These are phyloP conservation scores for Siderastrea radians DNA, from an alignment of 92 coral and sea anemone genomes.

Conservation along the genomic window DNA sequence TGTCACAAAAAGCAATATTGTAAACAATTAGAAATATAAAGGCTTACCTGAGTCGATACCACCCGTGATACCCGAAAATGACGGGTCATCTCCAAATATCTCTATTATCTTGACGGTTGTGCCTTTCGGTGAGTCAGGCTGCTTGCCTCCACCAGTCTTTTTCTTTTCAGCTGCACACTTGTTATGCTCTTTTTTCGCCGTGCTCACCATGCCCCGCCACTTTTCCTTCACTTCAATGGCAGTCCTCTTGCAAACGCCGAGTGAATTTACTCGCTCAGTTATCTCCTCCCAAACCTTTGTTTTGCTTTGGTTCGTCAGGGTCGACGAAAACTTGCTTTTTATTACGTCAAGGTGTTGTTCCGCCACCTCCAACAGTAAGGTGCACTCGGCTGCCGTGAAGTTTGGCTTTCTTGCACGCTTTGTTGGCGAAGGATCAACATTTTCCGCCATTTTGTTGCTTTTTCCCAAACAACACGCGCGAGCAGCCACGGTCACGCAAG, in stretches of 20 bases:
- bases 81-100: constrained; percentile 65
- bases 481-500: no score
- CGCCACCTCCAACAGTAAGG: constrained; percentile 30
- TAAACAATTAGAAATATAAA: no score
- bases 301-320: constrained; percentile 41
- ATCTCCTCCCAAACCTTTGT: constrained; percentile 35
- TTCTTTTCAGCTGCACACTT: not conserved
- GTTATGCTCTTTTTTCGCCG: constrained; percentile 35
- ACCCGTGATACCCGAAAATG: constrained; percentile 59
- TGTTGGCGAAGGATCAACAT: no score
- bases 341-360: constrained; percentile 40
- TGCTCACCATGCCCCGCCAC: constrained; percentile 52
- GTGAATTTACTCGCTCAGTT: constrained; percentile 32
- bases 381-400: constrained; percentile 46
- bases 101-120: constrained; percentile 33
- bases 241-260: constrained; percentile 40
- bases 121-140: constrained; percentile 51
- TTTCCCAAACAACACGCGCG: no score
- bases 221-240: constrained; percentile 40
- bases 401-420: constrained; percentile 33
- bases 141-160: constrained; percentile 53
- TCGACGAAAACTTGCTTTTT: constrained; percentile 30
- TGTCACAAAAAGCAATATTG: no score
- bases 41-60: constrained; percentile 62
- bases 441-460: no score